Percentiles rank a stretch among this genome's conserved stretches.
These are phyloP conservation scores for Ferdinandea cuprea DNA, from an alignment of 2,888 invertebrate genomes.

Conservation along the genomic window DNA sequence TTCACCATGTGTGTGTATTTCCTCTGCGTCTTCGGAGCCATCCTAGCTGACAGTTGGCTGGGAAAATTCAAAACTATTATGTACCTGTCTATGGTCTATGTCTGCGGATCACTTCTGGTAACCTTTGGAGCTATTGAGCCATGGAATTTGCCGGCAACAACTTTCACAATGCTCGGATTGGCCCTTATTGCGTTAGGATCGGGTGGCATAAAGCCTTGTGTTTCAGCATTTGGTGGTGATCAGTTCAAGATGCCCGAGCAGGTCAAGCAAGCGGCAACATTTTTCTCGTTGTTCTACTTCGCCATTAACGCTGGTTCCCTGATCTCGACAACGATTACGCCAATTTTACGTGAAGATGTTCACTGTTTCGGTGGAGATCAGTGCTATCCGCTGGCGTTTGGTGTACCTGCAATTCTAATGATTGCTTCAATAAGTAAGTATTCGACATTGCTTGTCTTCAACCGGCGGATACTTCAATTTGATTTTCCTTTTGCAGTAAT, in stretches of 20 bases:
- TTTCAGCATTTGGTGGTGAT: conserved; percentile 92
- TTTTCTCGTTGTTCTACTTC: conserved; percentile 92
- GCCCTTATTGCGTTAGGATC: conserved; percentile 89
- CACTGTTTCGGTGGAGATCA: conserved; percentile 87
- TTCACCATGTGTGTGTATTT: conserved; percentile 90
- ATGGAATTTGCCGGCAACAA: conserved; percentile 83
- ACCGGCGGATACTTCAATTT: neutral
- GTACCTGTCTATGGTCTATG: conserved; percentile 89
- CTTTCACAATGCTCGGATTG: conserved; percentile 87
- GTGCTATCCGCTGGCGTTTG: conserved; percentile 90
- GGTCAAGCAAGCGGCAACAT: conserved; percentile 86
- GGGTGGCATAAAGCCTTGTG: conserved; percentile 93
- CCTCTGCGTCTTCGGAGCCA: conserved; percentile 90
- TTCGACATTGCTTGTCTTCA: neutral
- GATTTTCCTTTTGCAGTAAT: conserved; percentile 85
- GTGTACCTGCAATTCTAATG: conserved; percentile 90
- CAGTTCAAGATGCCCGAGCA: conserved; percentile 88
- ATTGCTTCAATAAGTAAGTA: conserved; percentile 87
- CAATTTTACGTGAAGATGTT: conserved; percentile 88
- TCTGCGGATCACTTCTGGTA: conserved; percentile 87
- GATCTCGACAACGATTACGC: conserved; percentile 89
- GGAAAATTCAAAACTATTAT: conserved; percentile 91
- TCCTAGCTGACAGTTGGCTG: conserved; percentile 90
- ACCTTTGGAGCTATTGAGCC: conserved; percentile 85
- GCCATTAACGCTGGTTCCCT: conserved; percentile 87